A percentile compares a stretch with the other conserved stretches of the same genome.
Evolutionary conservation across 2,797 vertebrate species (phyloP).

Genomic region (Salarias fasciatus): DNA sequence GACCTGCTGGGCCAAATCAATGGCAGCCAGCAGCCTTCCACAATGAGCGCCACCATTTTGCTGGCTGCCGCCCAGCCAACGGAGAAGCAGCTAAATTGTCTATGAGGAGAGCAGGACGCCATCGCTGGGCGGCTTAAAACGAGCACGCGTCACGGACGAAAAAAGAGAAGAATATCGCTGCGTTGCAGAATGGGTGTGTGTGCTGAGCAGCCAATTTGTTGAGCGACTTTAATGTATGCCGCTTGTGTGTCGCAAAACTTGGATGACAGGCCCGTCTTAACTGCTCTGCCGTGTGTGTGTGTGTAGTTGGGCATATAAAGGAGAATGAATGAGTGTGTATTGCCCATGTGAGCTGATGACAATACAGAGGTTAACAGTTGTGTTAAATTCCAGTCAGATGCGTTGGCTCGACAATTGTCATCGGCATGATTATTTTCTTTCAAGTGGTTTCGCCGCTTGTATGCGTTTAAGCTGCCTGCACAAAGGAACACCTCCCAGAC

Average conservation of each 20-base stretch:
- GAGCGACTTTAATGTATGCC: slow-evolving; percentile 47
- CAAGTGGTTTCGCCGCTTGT: slow-evolving; percentile 37
- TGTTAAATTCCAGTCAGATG: slow-evolving; percentile 60
- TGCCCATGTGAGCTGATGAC: slow-evolving; percentile 30
- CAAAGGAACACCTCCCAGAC: slow-evolving; percentile 12
- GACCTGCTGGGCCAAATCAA: slow-evolving; percentile 78
- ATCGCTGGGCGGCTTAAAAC: slow-evolving; percentile 49
- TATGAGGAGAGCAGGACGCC: slow-evolving; percentile 52
- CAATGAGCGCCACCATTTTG: slow-evolving; percentile 75
- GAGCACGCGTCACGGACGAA: slow-evolving; percentile 47
- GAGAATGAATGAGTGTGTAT: not conserved
- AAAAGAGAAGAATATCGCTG: slow-evolving; percentile 36
- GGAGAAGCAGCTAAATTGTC: slow-evolving; percentile 67
- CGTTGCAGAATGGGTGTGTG: slow-evolving; percentile 36
- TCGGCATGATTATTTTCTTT: slow-evolving; percentile 61
- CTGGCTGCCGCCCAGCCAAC: slow-evolving; percentile 71
- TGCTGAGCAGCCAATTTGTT: slow-evolving; percentile 51
- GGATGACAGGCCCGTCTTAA: slow-evolving; percentile 42
- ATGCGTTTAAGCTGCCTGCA: slow-evolving; percentile 25
- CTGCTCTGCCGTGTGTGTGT: slow-evolving; percentile 12
- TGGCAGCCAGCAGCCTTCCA: slow-evolving; percentile 76
- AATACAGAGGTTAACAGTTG: slow-evolving; percentile 28
- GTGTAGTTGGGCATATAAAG: not conserved
- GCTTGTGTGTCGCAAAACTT: slow-evolving; percentile 41
- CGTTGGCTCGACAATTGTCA: slow-evolving; percentile 55